Base-by-base conservation (phyloP, 1,140 invertebrate genomes). In the Leguminivora glycinivorella region DNA sequence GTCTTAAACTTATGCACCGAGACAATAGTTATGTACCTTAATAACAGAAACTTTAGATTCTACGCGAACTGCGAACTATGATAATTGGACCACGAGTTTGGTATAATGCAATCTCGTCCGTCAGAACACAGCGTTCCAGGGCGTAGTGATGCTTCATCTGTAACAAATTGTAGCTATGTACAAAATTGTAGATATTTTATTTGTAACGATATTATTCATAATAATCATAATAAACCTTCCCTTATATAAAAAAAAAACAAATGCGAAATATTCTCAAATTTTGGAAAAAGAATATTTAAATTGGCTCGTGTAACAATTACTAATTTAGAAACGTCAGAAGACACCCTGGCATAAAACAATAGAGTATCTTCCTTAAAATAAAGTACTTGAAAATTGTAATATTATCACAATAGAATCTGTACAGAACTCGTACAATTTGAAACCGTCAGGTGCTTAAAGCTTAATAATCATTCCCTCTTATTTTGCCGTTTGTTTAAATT, bases 21-120 rank as follows among this genome's bases (percentile, higher is more conserved):
- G 14, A 43, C 40, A 43, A 43, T 14, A 43, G 12, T n/a, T n/a
- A 4, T 88, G 84, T 85, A 87, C 87, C 84, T 85, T 84, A 73
- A 85, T 75, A 78, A 75, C 40, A 71, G 69, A 72, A 74, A 75
- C 71, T 79, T 75, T 67, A 38, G 25, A 26, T 63, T 69, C 66
- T 70, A 7, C 34, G 40, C 60, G 56, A 70, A 71, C 22, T 68
- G 68, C 40, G 52, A 71, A 73, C 74, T 71, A 75, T 70, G 71
- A 73, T 70, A 73, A 73, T 71, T 72, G 69, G 66, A 68, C 60
- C 56, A 68, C 63, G 60, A 24, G 26, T 67, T 34, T 68, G 29
- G 29, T 43, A 56, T 40, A 43, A 43, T 43, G 40, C 40, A 43
- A 43, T 43, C 40, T 43, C 12, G n/a, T 2, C 40, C 40, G 40